phyloP scores from a whole-genome alignment of 2,113 vertebrate genomes.

The Bothrops jararaca region DNA sequence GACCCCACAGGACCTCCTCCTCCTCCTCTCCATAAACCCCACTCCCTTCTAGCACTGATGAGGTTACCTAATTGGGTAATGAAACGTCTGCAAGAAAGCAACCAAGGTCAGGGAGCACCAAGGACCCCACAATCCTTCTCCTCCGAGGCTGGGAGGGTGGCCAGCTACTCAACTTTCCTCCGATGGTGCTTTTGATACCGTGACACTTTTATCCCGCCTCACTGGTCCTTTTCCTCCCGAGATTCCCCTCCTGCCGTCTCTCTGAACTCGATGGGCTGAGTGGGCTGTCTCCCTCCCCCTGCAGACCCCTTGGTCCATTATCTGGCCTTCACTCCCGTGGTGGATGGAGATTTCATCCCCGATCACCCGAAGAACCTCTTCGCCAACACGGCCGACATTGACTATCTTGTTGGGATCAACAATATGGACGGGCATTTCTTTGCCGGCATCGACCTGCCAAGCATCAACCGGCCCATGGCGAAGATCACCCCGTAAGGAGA shows the following conservation, averaged over 20 bases:
- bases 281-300: background rate
- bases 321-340: conserved; percentile 73
- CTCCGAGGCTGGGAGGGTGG: too few relatives aligned
- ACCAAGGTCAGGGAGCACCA: too few relatives aligned
- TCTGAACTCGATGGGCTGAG: background rate
- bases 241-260: background rate
- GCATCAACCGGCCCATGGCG: conserved; percentile 68
- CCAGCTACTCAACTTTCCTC: too few relatives aligned
- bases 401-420: conserved; percentile 84
- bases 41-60: too few relatives aligned
- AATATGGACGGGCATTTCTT: conserved; percentile 91
- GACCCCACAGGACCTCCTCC: too few relatives aligned
- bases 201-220: too few relatives aligned
- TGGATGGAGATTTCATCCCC: conserved; percentile 90
- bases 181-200: too few relatives aligned
- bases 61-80: too few relatives aligned
- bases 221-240: background rate
- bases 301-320: conserved; percentile 77
- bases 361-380: conserved; percentile 78
- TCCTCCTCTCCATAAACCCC: too few relatives aligned
- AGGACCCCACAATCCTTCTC: too few relatives aligned
- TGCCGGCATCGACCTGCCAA: conserved; percentile 72
- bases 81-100: too few relatives aligned
- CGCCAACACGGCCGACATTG: conserved; percentile 78
- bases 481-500: conserved; percentile 70